Evolutionary conservation across 2,113 vertebrate species (phyloP).

Genomic region (Clupea harengus): DNA sequence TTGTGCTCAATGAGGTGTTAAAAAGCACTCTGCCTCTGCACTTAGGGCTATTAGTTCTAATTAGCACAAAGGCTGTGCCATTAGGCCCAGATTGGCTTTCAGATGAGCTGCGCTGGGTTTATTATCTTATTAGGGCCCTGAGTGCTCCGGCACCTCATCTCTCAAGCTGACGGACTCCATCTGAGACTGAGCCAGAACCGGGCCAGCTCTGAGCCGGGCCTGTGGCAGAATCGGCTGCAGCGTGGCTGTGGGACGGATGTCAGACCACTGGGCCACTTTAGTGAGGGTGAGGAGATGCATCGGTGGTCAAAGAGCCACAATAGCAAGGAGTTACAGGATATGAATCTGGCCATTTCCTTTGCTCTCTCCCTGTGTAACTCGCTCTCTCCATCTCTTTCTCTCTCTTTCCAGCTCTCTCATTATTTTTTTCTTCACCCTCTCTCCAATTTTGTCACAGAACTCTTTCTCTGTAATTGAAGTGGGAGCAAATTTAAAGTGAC

Average conservation of each 20-base stretch:
- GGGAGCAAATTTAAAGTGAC: not conserved
- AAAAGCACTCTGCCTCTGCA: constrained; percentile 31
- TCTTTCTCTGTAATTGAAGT: not conserved
- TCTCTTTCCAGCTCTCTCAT: not conserved
- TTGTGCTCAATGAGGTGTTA: constrained; percentile 20
- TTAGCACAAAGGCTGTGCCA: constrained; percentile 27
- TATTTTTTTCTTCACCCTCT: not conserved
- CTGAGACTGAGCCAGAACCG: not conserved
- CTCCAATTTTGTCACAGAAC: not conserved
- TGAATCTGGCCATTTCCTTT: not conserved
- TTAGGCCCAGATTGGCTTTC: constrained; percentile 31
- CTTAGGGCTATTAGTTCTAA: constrained; percentile 34
- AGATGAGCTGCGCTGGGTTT: constrained; percentile 28
- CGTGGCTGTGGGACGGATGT: not conserved
- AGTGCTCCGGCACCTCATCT: constrained; percentile 23
- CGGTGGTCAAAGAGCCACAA: too few relatives aligned
- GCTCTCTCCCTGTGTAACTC: not conserved
- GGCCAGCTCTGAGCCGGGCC: not conserved
- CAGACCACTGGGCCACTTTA: not conserved
- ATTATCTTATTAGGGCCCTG: constrained; percentile 30
- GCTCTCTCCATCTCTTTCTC: not conserved
- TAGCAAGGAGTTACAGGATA: too few relatives aligned
- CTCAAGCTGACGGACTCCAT: not conserved
- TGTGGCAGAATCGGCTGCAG: not conserved
- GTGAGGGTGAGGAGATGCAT: not conserved